phyloP scores from a whole-genome alignment of 2,888 invertebrate genomes.

The Acanthosepion esculentum region DNA sequence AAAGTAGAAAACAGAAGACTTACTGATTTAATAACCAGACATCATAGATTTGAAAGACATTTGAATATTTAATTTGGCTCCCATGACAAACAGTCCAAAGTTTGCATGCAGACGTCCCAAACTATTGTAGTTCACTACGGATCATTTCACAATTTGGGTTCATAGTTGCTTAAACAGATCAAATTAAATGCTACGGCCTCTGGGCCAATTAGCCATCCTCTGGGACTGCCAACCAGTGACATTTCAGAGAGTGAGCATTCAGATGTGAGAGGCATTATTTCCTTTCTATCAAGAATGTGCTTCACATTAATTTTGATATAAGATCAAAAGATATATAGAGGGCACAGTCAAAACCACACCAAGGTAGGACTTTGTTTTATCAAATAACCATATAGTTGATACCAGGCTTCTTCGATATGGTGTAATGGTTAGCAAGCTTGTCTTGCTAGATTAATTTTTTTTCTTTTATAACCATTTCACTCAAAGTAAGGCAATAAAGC shows the following conservation, averaged over 20 bases:
- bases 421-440: no score
- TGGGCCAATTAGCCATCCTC: background rate
- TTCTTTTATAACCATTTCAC: no score
- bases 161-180: slow-evolving; percentile 12
- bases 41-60: background rate
- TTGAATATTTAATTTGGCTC: slow-evolving; percentile 23
- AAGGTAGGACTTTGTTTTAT: no score
- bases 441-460: no score
- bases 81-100: background rate
- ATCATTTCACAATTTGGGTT: background rate
- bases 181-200: background rate
- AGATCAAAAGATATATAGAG: no score
- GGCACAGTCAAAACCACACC: no score
- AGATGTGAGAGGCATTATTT: background rate
- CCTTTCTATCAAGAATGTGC: no score
- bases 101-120: background rate
- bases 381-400: background rate
- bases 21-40: background rate
- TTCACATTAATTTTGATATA: no score
- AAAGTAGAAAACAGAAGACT: background rate
- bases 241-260: background rate
- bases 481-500: no score
- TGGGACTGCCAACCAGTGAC: background rate
- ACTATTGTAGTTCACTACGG: background rate
- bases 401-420: background rate